Evolutionary conservation across 2,113 vertebrate genomes (phyloP), one percentile per base, ranked within the genome.

Genomic region (Nanorana parkeri): DNA sequence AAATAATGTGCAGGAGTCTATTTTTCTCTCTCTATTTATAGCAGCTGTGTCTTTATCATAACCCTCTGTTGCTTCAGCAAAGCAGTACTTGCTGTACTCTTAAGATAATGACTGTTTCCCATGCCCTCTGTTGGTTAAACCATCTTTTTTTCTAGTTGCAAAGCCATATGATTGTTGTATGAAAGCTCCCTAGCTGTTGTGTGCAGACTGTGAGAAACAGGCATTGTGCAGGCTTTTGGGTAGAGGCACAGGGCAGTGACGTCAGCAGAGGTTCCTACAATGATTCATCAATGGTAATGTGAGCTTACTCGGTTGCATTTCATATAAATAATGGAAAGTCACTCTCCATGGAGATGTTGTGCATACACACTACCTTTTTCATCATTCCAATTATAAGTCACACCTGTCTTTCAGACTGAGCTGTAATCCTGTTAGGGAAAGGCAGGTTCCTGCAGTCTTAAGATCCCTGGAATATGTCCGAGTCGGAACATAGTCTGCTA

Each of bases 101-200:
- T 68, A 17, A 76, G 71, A 83, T 82, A 75, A 75, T 76, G 72
- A 68, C 71, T 60, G 52, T 83, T 80, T 83, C 80, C 80, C 80
- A 83, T 82, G 80, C 80, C 80, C 80, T 83, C 80, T 76, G 63
- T 76, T 83, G 80, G 72, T 68, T 83, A 76, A 76, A 83, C 80
- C 72, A 83, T 15, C 23, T 60, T 75, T 74, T 75, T 76, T 75
- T 83, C 63, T 60, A 76, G 63, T 76, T 76, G 26, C 19, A 60
- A 56, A 76, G 36, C 63, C 71, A 68, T 83, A 76, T 68, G 32
- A 68, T 76, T 83, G 71, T 76, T 68, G 47, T 64, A 47, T 58
- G 55, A 56, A 60, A 41, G 17, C n/a, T 26, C 10, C 64, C 41
- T 29, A 32, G 71, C 21, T 60, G 63, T 82, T 28, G 23, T 19